Evolutionary conservation across 2,113 vertebrate species (phyloP).

Genomic region (Ranitomeya variabilis): DNA sequence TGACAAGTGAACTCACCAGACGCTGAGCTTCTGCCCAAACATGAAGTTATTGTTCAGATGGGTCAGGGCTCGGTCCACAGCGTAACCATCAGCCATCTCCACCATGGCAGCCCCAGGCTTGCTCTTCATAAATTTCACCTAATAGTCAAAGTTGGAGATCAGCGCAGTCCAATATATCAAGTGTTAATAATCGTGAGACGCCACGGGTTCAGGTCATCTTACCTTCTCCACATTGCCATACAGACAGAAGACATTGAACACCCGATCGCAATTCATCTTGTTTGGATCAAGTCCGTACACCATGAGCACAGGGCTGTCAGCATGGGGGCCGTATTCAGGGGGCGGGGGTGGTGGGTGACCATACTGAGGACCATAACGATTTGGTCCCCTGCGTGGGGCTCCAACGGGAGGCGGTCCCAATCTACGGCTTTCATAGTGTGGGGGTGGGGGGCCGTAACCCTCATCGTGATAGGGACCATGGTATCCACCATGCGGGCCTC

Average conservation of each 20-base stretch:
- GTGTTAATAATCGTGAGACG: background rate
- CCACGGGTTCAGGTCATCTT: slow-evolving; percentile 45
- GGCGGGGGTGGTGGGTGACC: slow-evolving; percentile 81
- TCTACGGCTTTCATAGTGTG: slow-evolving; percentile 87
- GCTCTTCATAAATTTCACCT: slow-evolving; percentile 98
- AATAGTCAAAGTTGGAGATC: background rate
- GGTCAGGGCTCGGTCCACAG: slow-evolving; percentile 89
- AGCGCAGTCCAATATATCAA: background rate
- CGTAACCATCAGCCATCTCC: slow-evolving; percentile 94
- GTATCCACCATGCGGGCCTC: slow-evolving; percentile 85
- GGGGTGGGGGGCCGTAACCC: slow-evolving; percentile 82
- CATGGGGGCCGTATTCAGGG: slow-evolving; percentile 83
- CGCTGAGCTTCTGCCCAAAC: slow-evolving; percentile 92
- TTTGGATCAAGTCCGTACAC: slow-evolving; percentile 87
- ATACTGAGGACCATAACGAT: slow-evolving; percentile 82
- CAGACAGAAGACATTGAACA: slow-evolving; percentile 93
- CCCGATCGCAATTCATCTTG: slow-evolving; percentile 88
- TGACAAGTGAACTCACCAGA: slow-evolving; percentile 76
- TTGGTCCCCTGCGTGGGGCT: slow-evolving; percentile 79
- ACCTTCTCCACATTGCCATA: slow-evolving; percentile 94
- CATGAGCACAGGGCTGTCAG: slow-evolving; percentile 91
- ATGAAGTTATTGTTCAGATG: slow-evolving; percentile 95
- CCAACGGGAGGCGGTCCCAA: slow-evolving; percentile 85
- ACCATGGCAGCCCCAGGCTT: slow-evolving; percentile 95
- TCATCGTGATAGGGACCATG: slow-evolving; percentile 87